A percentile compares a stretch with the other conserved stretches of the same genome.
These are phyloP conservation scores for Anagyrus pseudococci DNA, from an alignment of 2,888 invertebrate genomes.

Conservation along the genomic window DNA sequence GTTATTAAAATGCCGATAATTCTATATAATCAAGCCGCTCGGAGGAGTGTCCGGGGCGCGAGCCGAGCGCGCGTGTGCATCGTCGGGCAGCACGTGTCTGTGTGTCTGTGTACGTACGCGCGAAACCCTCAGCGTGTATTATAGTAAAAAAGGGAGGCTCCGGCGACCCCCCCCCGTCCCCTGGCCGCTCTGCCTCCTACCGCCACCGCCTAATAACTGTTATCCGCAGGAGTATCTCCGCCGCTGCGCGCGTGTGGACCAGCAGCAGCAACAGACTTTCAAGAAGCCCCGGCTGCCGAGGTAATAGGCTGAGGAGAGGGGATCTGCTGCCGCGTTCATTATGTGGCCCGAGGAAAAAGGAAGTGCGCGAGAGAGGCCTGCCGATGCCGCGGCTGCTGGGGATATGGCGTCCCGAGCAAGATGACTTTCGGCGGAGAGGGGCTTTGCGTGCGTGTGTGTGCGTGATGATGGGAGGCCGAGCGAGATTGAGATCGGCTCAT, in stretches of 20 bases:
- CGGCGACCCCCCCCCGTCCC: no score
- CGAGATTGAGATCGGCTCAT: conserved; percentile 14
- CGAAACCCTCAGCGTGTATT: conserved; percentile 56
- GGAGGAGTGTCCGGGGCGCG: conserved; percentile 60
- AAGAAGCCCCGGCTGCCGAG: conserved; percentile 5
- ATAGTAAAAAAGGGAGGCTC: conserved; percentile 50
- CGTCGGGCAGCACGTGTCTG: conserved; percentile 31
- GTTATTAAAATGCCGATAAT: conserved; percentile 63
- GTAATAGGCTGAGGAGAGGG: not conserved
- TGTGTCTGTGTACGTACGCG: conserved; percentile 38
- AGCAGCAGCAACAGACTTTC: conserved; percentile 16
- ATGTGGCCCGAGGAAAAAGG: conserved; percentile 17
- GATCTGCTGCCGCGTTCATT: conserved; percentile 12
- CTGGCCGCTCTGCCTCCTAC: not conserved
- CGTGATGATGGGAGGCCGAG: not conserved
- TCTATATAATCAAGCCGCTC: conserved; percentile 59
- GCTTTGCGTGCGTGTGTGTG: not conserved
- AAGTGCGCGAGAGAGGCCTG: not conserved
- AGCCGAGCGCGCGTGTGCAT: conserved; percentile 42
- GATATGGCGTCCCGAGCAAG: conserved; percentile 8
- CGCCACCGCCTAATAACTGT: conserved; percentile 58
- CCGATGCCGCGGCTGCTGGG: conserved; percentile 1
- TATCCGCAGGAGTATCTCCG: conserved; percentile 56
- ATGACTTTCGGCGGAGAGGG: conserved; percentile 12
- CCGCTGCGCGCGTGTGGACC: conserved; percentile 21